phyloP scores from a whole-genome alignment of 2,113 vertebrate species.

The Planiliza haematocheilus region DNA sequence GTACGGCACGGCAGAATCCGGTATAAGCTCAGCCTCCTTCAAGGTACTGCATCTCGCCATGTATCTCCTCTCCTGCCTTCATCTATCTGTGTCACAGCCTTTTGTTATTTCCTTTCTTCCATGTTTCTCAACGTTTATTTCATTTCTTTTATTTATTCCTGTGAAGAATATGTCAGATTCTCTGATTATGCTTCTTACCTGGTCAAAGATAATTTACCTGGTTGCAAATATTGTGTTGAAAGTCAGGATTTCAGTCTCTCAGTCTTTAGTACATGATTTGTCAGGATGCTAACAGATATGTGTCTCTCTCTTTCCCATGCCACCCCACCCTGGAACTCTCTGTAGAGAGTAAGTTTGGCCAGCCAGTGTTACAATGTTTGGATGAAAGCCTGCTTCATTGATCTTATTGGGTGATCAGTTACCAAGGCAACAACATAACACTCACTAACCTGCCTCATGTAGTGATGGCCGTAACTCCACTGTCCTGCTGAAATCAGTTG shows the following conservation, averaged over 20 bases:
- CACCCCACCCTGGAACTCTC: constrained; percentile 91
- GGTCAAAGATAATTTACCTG: neutral
- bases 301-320: constrained; percentile 88
- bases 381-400: constrained; percentile 67
- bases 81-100: constrained; percentile 36
- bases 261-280: constrained; percentile 9
- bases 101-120: constrained; percentile 28
- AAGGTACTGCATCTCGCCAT: constrained; percentile 83
- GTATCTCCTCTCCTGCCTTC: constrained; percentile 47
- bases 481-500: constrained; percentile 29
- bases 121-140: constrained; percentile 25
- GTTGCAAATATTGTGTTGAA: constrained; percentile 19
- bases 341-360: constrained; percentile 99
- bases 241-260: neutral
- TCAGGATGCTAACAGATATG: constrained; percentile 78
- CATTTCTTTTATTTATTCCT: constrained; percentile 22
- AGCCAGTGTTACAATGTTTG: constrained; percentile 75
- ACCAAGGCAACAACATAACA: constrained; percentile 37
- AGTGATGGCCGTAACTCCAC: constrained; percentile 19
- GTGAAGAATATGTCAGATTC: constrained; percentile 15
- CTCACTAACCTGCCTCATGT: constrained; percentile 66
- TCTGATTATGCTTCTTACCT: constrained; percentile 3
- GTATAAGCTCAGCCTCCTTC: constrained; percentile 89
- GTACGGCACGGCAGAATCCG: constrained; percentile 88
- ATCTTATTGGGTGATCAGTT: constrained; percentile 46